Evolutionary conservation across 2,888 invertebrate genomes (phyloP).

Genomic region (Eupithecia pulchellata): DNA sequence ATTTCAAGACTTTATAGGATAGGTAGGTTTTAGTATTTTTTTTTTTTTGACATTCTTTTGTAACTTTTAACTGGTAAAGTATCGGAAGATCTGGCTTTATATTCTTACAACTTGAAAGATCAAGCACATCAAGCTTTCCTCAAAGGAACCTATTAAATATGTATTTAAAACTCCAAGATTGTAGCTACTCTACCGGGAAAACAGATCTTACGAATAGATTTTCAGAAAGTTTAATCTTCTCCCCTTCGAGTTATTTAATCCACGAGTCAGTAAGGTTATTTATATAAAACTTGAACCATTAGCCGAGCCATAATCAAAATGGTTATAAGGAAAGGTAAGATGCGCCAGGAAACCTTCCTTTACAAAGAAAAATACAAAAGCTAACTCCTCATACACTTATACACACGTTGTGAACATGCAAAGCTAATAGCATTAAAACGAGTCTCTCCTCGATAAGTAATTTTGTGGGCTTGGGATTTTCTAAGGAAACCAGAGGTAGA

Average conservation of each 20-base stretch:
- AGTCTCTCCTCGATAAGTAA: not conserved
- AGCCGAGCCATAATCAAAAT: not conserved
- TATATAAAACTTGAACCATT: not conserved
- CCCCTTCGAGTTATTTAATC: not conserved
- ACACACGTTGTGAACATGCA: not conserved
- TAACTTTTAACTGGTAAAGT: not conserved
- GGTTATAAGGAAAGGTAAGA: not conserved
- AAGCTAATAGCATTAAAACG: constrained; percentile 3
- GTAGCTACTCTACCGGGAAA: too few relatives aligned
- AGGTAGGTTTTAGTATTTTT: not conserved
- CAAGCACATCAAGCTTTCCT: too few relatives aligned
- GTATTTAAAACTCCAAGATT: too few relatives aligned
- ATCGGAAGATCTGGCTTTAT: too few relatives aligned
- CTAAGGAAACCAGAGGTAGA: constrained; percentile 1
- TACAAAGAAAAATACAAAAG: not conserved
- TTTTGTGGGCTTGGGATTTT: not conserved
- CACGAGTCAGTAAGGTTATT: not conserved
- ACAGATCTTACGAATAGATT: not conserved
- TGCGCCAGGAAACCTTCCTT: not conserved
- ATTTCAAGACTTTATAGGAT: not conserved
- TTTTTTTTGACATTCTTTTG: not conserved
- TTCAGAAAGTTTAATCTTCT: not conserved
- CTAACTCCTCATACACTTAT: not conserved
- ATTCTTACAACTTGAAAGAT: too few relatives aligned
- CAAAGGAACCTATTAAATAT: too few relatives aligned